Evolutionary conservation across 2,113 vertebrate species (phyloP).

Genomic region (Trichechus manatus): DNA sequence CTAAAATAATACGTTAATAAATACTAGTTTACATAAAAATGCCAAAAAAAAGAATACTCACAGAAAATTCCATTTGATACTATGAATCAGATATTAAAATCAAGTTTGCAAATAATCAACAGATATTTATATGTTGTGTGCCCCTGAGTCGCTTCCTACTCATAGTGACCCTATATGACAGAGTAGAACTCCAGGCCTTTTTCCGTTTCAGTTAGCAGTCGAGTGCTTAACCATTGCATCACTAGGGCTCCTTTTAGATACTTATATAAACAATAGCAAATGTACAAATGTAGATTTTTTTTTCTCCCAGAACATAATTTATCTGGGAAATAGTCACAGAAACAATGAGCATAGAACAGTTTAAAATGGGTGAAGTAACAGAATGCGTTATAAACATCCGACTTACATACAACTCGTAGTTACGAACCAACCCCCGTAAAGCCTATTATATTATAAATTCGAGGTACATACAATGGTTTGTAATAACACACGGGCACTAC

Average conservation of each 20-base stretch:
- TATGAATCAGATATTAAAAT: conserved; percentile 71
- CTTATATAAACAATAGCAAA: neutral
- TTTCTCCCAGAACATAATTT: conserved; percentile 1
- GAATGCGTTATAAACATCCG: too few species aligned
- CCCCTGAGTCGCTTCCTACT: neutral
- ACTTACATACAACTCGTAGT: too few species aligned
- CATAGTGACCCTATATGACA: neutral
- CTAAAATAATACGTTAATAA: neutral
- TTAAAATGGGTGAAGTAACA: conserved; percentile 27
- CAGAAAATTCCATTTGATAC: conserved; percentile 60
- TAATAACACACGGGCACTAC: too few species aligned
- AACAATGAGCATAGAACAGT: conserved; percentile 17
- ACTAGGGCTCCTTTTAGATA: neutral
- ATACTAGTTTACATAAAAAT: neutral
- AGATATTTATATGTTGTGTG: neutral
- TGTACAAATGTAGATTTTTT: neutral
- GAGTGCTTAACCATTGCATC: neutral
- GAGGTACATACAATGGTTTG: too few species aligned
- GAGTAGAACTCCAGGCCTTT: neutral
- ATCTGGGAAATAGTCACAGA: conserved; percentile 70
- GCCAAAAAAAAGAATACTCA: conserved; percentile 1
- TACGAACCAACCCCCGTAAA: too few species aligned
- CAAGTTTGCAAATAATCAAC: conserved; percentile 54
- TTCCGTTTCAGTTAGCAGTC: neutral
- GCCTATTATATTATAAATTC: too few species aligned